Evolutionary conservation across 2,113 vertebrate genomes (phyloP).

Genomic region (Lepus timidus): DNA sequence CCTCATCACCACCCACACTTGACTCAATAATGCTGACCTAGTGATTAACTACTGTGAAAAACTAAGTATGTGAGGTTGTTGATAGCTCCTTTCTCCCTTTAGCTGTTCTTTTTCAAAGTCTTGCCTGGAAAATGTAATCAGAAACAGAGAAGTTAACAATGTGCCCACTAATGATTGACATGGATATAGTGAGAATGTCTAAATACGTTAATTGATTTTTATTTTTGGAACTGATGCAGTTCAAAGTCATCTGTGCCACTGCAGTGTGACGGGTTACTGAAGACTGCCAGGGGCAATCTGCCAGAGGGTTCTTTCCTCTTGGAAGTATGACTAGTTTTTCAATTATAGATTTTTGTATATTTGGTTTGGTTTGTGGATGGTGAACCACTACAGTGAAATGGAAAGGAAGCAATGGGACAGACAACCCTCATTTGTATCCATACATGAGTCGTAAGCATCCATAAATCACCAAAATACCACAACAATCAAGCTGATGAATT

Average conservation of each 20-base stretch:
- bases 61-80: neutral
- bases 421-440: conserved; percentile 61
- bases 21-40: neutral
- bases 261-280: neutral
- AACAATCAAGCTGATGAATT: conserved; percentile 53
- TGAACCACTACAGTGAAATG: neutral
- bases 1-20: neutral
- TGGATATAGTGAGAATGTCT: neutral
- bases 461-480: conserved; percentile 72
- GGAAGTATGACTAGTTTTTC: neutral
- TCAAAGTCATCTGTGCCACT: neutral
- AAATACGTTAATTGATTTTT: neutral
- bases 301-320: neutral
- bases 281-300: neutral
- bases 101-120: neutral
- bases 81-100: neutral
- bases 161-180: neutral
- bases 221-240: neutral
- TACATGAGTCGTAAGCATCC: conserved; percentile 54
- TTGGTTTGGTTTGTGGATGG: conserved; percentile 31
- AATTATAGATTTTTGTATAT: conserved; percentile 44
- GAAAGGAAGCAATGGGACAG: neutral
- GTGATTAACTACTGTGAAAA: neutral
- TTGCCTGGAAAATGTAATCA: neutral
- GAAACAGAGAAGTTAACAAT: neutral